These are phyloP conservation scores for Amphimedon queenslandica DNA, from an alignment of 37 sponge, comb jelly and placozoan genomes.

Conservation along the genomic window DNA sequence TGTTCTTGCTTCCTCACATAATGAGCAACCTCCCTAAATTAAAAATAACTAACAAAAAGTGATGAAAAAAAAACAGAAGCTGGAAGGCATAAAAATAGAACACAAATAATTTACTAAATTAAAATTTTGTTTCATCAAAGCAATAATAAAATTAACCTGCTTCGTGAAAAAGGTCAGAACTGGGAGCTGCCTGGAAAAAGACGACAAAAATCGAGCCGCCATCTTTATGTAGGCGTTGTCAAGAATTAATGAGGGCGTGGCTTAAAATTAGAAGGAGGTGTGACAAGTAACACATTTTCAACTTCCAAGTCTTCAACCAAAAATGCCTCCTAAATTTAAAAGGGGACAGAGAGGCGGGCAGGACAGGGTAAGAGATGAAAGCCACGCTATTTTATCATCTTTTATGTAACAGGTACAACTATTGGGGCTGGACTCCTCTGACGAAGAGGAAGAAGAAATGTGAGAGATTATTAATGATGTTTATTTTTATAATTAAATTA, in stretches of 20 bases:
- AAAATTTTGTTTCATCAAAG: too few species aligned
- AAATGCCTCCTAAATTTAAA: constrained; percentile 63
- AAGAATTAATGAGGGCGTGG: not conserved
- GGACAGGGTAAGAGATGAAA: constrained; percentile 37
- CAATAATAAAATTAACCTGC: not conserved
- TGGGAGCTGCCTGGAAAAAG: too few species aligned
- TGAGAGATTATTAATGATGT: constrained; percentile 17
- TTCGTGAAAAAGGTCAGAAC: not conserved
- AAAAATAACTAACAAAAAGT: too few species aligned
- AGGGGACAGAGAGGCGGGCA: constrained; percentile 15
- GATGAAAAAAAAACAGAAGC: too few species aligned
- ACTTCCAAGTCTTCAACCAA: too few species aligned
- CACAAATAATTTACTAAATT: too few species aligned
- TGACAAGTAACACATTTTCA: not conserved
- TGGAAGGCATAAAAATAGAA: too few species aligned
- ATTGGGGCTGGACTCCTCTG: constrained; percentile 57
- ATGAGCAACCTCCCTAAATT: constrained; percentile 51
- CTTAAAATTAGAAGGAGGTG: not conserved
- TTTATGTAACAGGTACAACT: constrained; percentile 33
- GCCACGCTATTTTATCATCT: too few species aligned
- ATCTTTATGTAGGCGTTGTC: too few species aligned
- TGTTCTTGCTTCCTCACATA: constrained; percentile 78
- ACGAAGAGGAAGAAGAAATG: constrained; percentile 73
- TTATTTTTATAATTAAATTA: not conserved
- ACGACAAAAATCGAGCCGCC: too few species aligned